phyloP scores from a whole-genome alignment of 2,113 vertebrate genomes.

The Girardinichthys multiradiatus region DNA sequence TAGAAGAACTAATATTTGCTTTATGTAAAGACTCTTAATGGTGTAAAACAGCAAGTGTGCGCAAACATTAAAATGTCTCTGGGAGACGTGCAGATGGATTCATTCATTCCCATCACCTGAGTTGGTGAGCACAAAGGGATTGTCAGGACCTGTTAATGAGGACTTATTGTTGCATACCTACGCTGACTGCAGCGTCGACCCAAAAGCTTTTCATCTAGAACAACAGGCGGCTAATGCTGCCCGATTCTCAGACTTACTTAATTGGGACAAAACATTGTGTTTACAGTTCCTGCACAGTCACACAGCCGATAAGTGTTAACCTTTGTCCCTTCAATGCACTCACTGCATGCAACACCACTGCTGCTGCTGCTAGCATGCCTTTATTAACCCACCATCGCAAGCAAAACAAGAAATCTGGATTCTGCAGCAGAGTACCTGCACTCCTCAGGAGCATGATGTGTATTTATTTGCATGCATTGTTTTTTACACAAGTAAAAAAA shows the following conservation, averaged over 20 bases:
- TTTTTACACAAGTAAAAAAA: neutral
- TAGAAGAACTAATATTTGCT: constrained; percentile 20
- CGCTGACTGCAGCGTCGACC: constrained; percentile 38
- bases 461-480: neutral
- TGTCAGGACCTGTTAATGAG: constrained; percentile 47
- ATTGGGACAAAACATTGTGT: constrained; percentile 65
- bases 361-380: constrained; percentile 30
- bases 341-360: constrained; percentile 43
- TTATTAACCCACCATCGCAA: constrained; percentile 44
- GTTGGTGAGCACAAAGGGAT: constrained; percentile 40
- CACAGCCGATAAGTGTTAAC: constrained; percentile 70
- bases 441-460: neutral
- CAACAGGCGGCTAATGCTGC: constrained; percentile 48
- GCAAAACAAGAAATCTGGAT: constrained; percentile 37
- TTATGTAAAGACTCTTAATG: constrained; percentile 11
- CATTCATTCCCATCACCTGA: constrained; percentile 57
- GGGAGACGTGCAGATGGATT: constrained; percentile 30
- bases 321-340: constrained; percentile 71
- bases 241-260: constrained; percentile 60
- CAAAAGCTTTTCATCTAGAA: constrained; percentile 31
- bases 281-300: constrained; percentile 65
- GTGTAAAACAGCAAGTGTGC: constrained; percentile 3
- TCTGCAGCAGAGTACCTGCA: constrained; percentile 9
- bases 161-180: constrained; percentile 63
- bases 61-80: constrained; percentile 36